Percentiles rank a stretch among this genome's conserved stretches.
Evolutionary conservation across 2,888 invertebrate species (phyloP).

Genomic region (Thysanoteuthis rhombus): DNA sequence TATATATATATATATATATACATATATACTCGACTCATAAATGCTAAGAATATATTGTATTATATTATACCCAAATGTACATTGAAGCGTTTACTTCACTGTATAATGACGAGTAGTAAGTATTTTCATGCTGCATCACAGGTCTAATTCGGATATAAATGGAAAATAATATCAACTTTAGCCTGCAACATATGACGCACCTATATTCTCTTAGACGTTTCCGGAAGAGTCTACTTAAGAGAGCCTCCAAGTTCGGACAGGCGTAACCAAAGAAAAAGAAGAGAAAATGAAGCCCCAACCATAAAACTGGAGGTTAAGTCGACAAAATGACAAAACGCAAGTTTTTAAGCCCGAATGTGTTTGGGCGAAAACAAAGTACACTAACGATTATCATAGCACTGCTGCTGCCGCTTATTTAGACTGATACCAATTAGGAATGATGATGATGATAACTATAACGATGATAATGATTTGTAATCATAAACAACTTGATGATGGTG

Average conservation of each 20-base stretch:
- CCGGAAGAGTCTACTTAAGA: not conserved
- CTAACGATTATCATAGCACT: too few species aligned
- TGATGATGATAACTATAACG: too few species aligned
- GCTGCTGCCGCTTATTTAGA: too few species aligned
- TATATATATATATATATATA: conserved; percentile 12
- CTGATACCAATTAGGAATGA: too few species aligned
- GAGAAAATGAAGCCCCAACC: not conserved
- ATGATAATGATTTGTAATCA: too few species aligned
- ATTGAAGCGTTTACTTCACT: too few species aligned
- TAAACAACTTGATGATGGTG: too few species aligned
- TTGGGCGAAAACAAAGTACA: too few species aligned
- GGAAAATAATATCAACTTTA: not conserved
- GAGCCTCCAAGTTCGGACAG: not conserved
- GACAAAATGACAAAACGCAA: not conserved
- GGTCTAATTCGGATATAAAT: too few species aligned
- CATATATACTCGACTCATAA: not conserved
- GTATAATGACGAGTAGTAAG: too few species aligned
- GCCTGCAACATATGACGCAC: not conserved
- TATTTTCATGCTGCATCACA: too few species aligned
- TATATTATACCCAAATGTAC: too few species aligned
- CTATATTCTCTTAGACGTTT: not conserved
- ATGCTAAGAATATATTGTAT: not conserved
- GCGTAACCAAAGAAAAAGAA: not conserved
- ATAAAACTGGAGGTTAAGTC: not conserved
- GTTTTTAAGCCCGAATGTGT: not conserved